These are phyloP conservation scores for Papilio polyxenes DNA, from an alignment of 1,140 invertebrate species.

Conservation along the genomic window DNA sequence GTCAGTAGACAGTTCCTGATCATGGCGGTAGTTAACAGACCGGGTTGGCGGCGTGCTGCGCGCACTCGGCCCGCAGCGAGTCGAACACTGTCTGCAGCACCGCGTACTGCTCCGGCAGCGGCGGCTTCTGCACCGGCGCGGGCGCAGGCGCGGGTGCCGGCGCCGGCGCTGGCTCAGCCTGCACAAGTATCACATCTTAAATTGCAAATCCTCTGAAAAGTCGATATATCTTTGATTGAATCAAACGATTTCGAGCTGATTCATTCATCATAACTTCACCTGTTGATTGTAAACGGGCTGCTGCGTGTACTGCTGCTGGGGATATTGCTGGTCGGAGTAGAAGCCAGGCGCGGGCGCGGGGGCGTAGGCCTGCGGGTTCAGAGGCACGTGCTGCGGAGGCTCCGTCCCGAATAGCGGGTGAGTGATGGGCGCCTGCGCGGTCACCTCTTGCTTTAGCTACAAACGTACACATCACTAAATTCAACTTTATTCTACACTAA, in stretches of 20 bases:
- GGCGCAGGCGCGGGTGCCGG: constrained; percentile 64
- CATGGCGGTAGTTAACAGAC: constrained; percentile 80
- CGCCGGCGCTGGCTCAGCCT: constrained; percentile 41
- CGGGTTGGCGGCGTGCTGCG: constrained; percentile 85
- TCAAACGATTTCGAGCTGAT: no score
- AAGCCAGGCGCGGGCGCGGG: constrained; percentile 43
- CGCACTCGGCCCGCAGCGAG: constrained; percentile 85
- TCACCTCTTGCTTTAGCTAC: constrained; percentile 83
- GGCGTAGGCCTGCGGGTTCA: constrained; percentile 52
- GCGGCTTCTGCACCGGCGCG: constrained; percentile 85
- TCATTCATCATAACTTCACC: not conserved
- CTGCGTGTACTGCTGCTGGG: constrained; percentile 50
- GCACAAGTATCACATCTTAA: not conserved
- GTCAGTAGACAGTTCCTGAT: not conserved
- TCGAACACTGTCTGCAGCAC: constrained; percentile 91
- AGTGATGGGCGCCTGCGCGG: constrained; percentile 85
- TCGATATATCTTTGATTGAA: no score
- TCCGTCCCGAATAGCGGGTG: constrained; percentile 88
- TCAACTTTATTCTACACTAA: not conserved
- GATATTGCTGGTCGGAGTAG: constrained; percentile 47
- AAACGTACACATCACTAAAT: not conserved
- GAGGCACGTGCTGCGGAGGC: constrained; percentile 80
- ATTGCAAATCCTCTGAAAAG: not conserved
- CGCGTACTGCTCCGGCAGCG: constrained; percentile 91
- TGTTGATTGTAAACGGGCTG: constrained; percentile 39